Conservation (phyloP, 2,113 vertebrate genomes). For the Nestor notabilis region DNA sequence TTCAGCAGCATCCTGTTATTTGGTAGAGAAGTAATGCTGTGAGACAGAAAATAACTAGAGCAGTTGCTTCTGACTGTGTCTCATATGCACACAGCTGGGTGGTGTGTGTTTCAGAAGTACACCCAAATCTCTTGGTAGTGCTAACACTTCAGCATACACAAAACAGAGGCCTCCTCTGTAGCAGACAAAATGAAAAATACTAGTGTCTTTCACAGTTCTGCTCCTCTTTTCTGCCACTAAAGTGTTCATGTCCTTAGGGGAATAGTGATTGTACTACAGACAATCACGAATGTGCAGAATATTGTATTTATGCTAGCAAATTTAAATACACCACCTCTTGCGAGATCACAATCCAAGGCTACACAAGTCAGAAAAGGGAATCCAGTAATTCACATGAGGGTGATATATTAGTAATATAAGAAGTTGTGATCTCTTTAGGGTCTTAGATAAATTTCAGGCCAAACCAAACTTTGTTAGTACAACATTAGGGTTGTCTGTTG, state of each 20-base stretch:
- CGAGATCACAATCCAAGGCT: background rate
- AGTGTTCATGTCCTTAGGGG: background rate
- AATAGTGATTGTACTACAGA: background rate
- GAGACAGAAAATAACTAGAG: background rate
- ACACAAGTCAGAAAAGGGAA: background rate
- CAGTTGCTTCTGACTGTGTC: background rate
- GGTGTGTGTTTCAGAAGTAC: background rate
- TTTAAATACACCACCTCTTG: background rate
- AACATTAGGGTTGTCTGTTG: background rate
- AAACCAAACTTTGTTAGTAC: background rate
- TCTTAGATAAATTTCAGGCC: background rate
- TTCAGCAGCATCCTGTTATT: background rate
- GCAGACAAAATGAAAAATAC: background rate
- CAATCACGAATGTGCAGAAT: background rate
- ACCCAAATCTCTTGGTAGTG: background rate
- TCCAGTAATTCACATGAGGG: background rate
- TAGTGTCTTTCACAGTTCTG: background rate
- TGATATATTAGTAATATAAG: background rate
- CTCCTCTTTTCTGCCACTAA: background rate
- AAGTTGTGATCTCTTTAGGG: background rate
- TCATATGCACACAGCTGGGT: background rate
- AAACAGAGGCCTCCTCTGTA: background rate
- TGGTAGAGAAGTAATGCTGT: background rate
- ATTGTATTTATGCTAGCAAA: background rate
- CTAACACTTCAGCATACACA: background rate